Evolutionary conservation across 2,888 invertebrate genomes (phyloP).

Genomic region (Spisula subtruncata): DNA sequence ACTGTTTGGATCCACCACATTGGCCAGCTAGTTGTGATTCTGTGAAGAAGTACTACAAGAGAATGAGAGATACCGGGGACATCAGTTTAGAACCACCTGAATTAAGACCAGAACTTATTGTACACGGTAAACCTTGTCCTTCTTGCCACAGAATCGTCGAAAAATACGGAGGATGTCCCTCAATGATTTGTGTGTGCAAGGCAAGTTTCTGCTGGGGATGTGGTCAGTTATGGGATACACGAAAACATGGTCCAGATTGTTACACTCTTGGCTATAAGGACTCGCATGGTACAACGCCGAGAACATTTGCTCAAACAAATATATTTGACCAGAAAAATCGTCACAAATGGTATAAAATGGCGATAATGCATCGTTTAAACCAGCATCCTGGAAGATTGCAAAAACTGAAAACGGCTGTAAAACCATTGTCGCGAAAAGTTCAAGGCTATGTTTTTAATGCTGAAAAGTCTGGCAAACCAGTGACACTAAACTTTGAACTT

Average conservation of each 20-base stretch:
- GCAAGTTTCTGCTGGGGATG: constrained; percentile 78
- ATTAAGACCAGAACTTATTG: constrained; percentile 36
- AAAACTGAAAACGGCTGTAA: constrained; percentile 45
- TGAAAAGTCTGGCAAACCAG: constrained; percentile 32
- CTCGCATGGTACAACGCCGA: constrained; percentile 32
- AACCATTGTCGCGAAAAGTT: constrained; percentile 47
- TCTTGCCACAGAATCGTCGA: constrained; percentile 72
- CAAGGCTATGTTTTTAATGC: constrained; percentile 40
- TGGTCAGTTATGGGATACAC: constrained; percentile 51
- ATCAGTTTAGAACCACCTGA: constrained; percentile 53
- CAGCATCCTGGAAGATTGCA: constrained; percentile 53
- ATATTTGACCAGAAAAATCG: neutral
- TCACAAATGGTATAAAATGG: constrained; percentile 63
- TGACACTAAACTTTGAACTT: constrained; percentile 44
- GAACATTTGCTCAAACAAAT: constrained; percentile 12
- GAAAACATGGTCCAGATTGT: constrained; percentile 36
- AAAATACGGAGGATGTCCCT: constrained; percentile 75
- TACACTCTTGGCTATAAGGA: constrained; percentile 39
- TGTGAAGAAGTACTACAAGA: constrained; percentile 60
- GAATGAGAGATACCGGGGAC: constrained; percentile 64
- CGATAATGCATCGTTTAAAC: constrained; percentile 59
- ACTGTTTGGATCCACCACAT: constrained; percentile 74
- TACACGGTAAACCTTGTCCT: constrained; percentile 76
- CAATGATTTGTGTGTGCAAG: constrained; percentile 74
- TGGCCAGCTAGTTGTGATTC: constrained; percentile 77